phyloP scores from a whole-genome alignment of 2,888 invertebrate genomes.

The Trissoscelio sp. region DNA sequence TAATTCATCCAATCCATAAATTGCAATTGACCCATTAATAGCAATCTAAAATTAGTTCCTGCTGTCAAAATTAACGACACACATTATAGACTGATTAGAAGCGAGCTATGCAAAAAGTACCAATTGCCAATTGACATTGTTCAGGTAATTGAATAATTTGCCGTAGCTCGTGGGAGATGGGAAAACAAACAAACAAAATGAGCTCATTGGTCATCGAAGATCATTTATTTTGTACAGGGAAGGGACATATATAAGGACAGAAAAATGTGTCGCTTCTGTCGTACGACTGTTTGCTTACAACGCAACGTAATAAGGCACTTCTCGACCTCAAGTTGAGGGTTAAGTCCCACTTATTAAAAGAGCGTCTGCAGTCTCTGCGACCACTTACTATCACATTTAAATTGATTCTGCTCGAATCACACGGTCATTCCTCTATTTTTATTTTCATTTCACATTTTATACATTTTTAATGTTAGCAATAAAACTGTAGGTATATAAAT shows the following conservation, averaged over 20 bases:
- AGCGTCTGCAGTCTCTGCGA: conserved; percentile 54
- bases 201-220: conserved; percentile 15
- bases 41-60: conserved; percentile 14
- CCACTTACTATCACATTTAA: conserved; percentile 48
- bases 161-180: conserved; percentile 16
- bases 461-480: no score
- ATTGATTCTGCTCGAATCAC: no score
- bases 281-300: conserved; percentile 59
- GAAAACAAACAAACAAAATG: not conserved
- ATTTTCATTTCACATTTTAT: no score
- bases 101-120: conserved; percentile 37
- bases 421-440: no score
- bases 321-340: conserved; percentile 62
- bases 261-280: conserved; percentile 31
- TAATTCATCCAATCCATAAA: conserved; percentile 16
- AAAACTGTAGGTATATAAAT: no score
- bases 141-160: conserved; percentile 66
- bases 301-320: conserved; percentile 59
- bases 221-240: conserved; percentile 10
- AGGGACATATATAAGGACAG: not conserved
- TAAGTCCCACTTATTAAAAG: conserved; percentile 67
- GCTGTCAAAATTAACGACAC: conserved; percentile 52
- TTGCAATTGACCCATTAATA: conserved; percentile 50
- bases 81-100: conserved; percentile 5
- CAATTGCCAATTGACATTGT: conserved; percentile 68